Percentiles rank a stretch among this genome's conserved stretches.
phyloP scores from a whole-genome alignment of 92 coral and sea anemone species.

The Zoanthus solanderi region DNA sequence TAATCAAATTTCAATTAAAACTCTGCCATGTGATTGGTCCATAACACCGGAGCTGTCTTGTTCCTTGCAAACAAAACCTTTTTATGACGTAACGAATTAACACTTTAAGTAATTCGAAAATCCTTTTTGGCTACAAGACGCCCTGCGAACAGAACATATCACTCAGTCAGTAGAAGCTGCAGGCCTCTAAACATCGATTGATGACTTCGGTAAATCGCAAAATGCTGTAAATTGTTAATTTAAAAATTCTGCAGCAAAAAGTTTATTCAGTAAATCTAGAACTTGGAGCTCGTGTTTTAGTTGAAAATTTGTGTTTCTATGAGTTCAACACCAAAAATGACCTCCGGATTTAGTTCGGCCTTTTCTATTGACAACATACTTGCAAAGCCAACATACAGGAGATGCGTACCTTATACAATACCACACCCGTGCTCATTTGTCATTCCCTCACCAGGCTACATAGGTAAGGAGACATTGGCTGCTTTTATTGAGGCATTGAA shows the following conservation, averaged over 20 bases:
- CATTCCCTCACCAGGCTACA: conserved; percentile 81
- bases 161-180: conserved; percentile 81
- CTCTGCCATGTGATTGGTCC: conserved; percentile 70
- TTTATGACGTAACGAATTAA: conserved; percentile 94
- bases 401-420: conserved; percentile 78
- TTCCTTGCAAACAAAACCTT: conserved; percentile 80
- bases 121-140: conserved; percentile 99
- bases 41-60: conserved; percentile 74
- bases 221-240: not conserved
- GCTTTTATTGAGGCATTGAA: not conserved
- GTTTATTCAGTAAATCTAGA: not conserved
- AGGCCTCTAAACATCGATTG: conserved; percentile 40
- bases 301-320: conserved; percentile 30
- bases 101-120: conserved; percentile 99
- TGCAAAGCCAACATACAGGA: conserved; percentile 92
- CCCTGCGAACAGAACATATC: conserved; percentile 79
- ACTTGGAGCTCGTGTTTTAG: not conserved
- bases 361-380: conserved; percentile 97
- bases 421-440: conserved; percentile 88
- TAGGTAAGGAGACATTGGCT: conserved; percentile 65
- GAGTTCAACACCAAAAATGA: conserved; percentile 53
- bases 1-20: conserved; percentile 89
- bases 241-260: not conserved
- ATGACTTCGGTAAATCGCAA: not conserved
- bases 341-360: conserved; percentile 92